Conservation (phyloP, 2,113 vertebrate genomes). For the Prochilodus magdalenae region DNA sequence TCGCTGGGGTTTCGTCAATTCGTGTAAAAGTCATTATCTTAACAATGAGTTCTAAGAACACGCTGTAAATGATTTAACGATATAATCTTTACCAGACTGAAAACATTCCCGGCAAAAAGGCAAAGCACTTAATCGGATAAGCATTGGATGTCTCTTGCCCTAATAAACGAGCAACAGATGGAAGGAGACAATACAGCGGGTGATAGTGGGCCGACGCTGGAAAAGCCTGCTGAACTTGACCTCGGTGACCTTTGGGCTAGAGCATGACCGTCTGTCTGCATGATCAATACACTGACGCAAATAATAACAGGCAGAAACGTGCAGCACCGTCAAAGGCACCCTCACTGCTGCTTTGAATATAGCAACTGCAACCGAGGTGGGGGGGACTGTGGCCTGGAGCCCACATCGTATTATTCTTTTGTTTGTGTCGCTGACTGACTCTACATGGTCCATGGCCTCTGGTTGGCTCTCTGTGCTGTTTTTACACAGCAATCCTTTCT, state of each 20-base stretch:
- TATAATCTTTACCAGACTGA: conserved; percentile 9
- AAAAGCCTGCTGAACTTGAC: conserved; percentile 53
- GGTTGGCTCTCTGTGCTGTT: neutral
- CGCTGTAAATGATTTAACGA: neutral
- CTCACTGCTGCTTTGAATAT: conserved; percentile 19
- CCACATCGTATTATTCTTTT: conserved; percentile 7
- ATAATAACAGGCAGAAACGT: neutral
- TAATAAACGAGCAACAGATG: conserved; percentile 31
- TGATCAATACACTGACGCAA: conserved; percentile 11
- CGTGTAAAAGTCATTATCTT: too few relatives aligned
- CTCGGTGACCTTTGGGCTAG: conserved; percentile 7
- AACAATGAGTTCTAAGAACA: neutral
- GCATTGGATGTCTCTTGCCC: conserved; percentile 16
- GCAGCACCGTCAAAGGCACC: neutral
- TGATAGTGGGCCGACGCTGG: neutral
- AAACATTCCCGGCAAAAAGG: neutral
- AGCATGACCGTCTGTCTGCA: neutral
- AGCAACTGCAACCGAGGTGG: neutral
- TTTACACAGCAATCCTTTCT: neutral
- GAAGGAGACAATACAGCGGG: conserved; percentile 1
- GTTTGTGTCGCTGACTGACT: conserved; percentile 10
- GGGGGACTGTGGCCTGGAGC: neutral
- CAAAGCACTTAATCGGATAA: conserved; percentile 41
- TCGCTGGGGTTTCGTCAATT: too few relatives aligned
- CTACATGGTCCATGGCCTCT: neutral